Percentiles rank a stretch among this genome's conserved stretches.
phyloP scores from a whole-genome alignment of 2,113 vertebrate species.

The Gorsachius goisagi region DNA sequence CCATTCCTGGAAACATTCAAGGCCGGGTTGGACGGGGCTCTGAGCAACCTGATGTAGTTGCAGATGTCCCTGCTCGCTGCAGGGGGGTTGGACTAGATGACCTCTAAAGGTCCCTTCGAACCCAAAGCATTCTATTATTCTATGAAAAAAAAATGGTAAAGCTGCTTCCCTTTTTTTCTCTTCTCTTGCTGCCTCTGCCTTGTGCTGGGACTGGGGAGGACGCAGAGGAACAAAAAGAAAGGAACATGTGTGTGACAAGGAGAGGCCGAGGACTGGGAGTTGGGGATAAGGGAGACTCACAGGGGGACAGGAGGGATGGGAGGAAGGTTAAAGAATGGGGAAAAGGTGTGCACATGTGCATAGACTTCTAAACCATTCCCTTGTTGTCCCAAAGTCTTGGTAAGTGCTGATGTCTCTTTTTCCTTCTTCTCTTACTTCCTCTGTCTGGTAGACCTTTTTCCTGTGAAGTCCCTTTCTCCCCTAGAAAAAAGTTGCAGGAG shows the following conservation, averaged over 20 bases:
- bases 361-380: background rate
- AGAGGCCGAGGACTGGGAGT: background rate
- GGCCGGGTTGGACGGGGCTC: too few species aligned
- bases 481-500: background rate
- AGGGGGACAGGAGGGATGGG: background rate
- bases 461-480: background rate
- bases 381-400: background rate
- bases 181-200: background rate
- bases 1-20: too few species aligned
- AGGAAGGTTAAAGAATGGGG: conserved; percentile 3
- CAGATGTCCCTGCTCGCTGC: too few species aligned
- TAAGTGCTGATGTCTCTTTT: background rate
- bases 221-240: background rate
- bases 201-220: background rate
- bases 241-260: background rate
- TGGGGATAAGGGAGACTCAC: background rate
- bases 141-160: background rate
- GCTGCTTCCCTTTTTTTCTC: background rate
- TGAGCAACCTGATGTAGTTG: too few species aligned
- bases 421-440: background rate
- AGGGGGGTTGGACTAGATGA: too few species aligned
- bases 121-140: too few species aligned
- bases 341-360: background rate
- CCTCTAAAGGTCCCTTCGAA: too few species aligned
- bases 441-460: background rate